These are phyloP conservation scores for Moxostoma hubbsi DNA, from an alignment of 2,797 vertebrate species.

Conservation along the genomic window DNA sequence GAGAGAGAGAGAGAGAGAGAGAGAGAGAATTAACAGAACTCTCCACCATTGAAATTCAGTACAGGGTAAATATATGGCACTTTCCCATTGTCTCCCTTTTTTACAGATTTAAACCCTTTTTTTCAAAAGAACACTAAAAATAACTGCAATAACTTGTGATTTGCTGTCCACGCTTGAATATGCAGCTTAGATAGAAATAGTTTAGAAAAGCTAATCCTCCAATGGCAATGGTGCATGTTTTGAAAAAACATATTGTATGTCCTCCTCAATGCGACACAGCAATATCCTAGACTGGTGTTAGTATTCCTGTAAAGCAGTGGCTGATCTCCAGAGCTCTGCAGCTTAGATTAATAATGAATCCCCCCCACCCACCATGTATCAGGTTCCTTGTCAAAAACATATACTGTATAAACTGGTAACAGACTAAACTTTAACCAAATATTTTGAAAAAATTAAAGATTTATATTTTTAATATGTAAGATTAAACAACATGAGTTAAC, in stretches of 20 bases:
- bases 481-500: too few species aligned
- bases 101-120: background rate
- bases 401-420: too few species aligned
- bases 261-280: constrained; percentile 36
- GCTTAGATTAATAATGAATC: constrained; percentile 59
- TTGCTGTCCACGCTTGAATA: constrained; percentile 16
- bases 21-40: background rate
- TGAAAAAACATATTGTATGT: constrained; percentile 20
- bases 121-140: background rate
- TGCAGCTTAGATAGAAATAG: background rate
- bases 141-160: background rate
- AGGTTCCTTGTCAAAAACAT: background rate
- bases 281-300: constrained; percentile 43
- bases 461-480: too few species aligned
- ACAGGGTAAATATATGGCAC: background rate
- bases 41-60: background rate
- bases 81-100: background rate
- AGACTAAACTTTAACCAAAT: too few species aligned
- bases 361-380: constrained; percentile 17
- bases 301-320: constrained; percentile 51
- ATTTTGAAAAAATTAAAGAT: too few species aligned
- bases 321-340: constrained; percentile 48
- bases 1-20: background rate
- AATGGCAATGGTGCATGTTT: constrained; percentile 26
- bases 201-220: constrained; percentile 30